These are phyloP conservation scores for Gnatocerus cornutus DNA, from an alignment of 2,888 invertebrate species.

Conservation along the genomic window DNA sequence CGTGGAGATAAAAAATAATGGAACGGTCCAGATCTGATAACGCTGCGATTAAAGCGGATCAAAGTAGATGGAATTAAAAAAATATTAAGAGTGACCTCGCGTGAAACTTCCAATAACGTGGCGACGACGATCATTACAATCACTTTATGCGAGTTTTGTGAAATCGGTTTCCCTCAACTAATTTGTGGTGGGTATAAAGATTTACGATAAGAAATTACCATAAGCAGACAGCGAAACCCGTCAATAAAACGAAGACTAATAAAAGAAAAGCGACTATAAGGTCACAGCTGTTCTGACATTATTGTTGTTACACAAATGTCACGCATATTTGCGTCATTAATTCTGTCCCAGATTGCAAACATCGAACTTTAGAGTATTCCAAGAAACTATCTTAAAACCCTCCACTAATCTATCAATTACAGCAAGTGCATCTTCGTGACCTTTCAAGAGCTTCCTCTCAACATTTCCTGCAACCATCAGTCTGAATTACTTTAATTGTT, in stretches of 20 bases:
- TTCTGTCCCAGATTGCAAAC: conserved; percentile 13
- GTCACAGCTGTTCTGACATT: conserved; percentile 23
- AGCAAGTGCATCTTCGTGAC: conserved; percentile 31
- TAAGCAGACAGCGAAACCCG: not conserved
- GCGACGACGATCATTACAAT: not conserved
- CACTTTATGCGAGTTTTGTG: not conserved
- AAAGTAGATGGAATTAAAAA: too few relatives aligned
- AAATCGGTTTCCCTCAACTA: not conserved
- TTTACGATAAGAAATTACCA: conserved; percentile 2
- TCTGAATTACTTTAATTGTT: conserved; percentile 32
- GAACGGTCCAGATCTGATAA: not conserved
- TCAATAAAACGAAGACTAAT: conserved; percentile 22
- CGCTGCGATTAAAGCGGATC: too few relatives aligned
- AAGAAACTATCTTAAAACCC: not conserved
- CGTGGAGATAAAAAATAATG: conserved; percentile 5
- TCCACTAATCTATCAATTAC: conserved; percentile 11
- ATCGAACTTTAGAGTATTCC: conserved; percentile 5
- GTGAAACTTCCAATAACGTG: too few relatives aligned
- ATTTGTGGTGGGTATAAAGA: conserved; percentile 7
- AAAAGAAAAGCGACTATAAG: conserved; percentile 20
- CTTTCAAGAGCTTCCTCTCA: conserved; percentile 4
- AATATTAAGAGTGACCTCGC: too few relatives aligned
- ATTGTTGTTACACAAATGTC: conserved; percentile 27
- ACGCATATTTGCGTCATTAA: conserved; percentile 35
- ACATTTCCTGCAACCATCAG: not conserved